Evolutionary conservation across 2,113 vertebrate genomes (phyloP).

Genomic region (Apistogramma diplotaenia): DNA sequence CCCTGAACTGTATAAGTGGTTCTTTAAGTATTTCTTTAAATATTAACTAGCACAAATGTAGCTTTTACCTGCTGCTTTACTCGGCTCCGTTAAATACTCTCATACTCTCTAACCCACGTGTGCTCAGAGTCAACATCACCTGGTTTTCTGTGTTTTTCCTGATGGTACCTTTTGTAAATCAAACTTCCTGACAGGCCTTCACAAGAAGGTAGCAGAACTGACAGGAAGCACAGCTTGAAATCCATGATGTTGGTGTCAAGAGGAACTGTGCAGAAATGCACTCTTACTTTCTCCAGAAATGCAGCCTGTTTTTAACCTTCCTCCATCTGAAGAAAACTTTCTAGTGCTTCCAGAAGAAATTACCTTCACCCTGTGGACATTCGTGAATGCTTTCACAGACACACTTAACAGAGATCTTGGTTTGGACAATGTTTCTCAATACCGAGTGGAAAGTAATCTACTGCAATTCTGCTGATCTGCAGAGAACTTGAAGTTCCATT

Average conservation of each 20-base stretch:
- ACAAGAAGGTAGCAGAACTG: slow-evolving; percentile 19
- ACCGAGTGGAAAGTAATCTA: slow-evolving; percentile 46
- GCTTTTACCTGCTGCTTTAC: not conserved
- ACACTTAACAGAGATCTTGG: not conserved
- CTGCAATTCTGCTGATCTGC: slow-evolving; percentile 29
- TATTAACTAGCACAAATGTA: not conserved
- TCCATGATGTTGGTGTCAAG: slow-evolving; percentile 31
- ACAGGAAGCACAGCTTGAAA: slow-evolving; percentile 34
- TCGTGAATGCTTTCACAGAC: slow-evolving; percentile 62
- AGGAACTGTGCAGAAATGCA: slow-evolving; percentile 33
- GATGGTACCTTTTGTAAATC: slow-evolving; percentile 64
- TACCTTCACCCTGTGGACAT: slow-evolving; percentile 29
- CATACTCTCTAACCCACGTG: not conserved
- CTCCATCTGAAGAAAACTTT: slow-evolving; percentile 2
- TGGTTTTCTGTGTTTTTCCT: slow-evolving; percentile 33
- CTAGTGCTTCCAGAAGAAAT: slow-evolving; percentile 16
- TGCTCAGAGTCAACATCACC: slow-evolving; percentile 23
- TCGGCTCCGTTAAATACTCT: not conserved
- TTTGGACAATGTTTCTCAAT: slow-evolving; percentile 59
- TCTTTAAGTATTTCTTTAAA: not conserved
- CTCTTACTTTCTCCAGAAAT: slow-evolving; percentile 19
- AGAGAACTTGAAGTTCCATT: slow-evolving; percentile 28
- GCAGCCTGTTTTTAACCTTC: slow-evolving; percentile 9
- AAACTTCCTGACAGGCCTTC: slow-evolving; percentile 29
- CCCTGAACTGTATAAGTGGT: not conserved